A percentile compares a stretch with the other conserved stretches of the same genome.
phyloP scores from a whole-genome alignment of 2,797 vertebrate species.

The Orientallactaga sibirica region DNA sequence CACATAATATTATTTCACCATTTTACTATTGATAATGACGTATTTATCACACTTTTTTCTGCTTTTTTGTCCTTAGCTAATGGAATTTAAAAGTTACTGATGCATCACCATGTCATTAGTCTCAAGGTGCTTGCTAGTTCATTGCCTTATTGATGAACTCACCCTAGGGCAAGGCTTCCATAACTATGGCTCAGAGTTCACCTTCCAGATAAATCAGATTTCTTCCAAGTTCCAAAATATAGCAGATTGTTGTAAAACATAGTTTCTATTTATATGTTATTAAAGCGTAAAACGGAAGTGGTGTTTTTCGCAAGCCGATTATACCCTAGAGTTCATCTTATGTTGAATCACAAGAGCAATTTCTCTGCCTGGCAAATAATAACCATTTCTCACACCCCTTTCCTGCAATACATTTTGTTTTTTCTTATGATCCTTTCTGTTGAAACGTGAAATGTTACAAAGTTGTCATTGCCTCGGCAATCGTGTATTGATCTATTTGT shows the following conservation, averaged over 20 bases:
- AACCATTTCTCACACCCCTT: not conserved
- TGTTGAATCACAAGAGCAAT: not conserved
- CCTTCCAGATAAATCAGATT: not conserved
- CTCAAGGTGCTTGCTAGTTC: constrained; percentile 21
- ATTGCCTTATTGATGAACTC: constrained; percentile 68
- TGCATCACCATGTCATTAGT: constrained; percentile 51
- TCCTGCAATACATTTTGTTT: constrained; percentile 22
- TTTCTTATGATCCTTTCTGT: constrained; percentile 53
- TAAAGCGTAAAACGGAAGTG: constrained; percentile 35
- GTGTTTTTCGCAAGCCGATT: constrained; percentile 44
- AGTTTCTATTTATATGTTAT: not conserved
- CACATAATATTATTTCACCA: constrained; percentile 29
- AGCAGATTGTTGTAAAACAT: constrained; percentile 7
- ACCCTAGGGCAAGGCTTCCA: constrained; percentile 5
- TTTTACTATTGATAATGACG: constrained; percentile 51
- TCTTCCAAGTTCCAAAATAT: not conserved
- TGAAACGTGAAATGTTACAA: constrained; percentile 62
- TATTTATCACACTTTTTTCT: constrained; percentile 1
- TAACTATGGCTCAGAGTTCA: not conserved
- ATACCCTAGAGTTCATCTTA: constrained; percentile 11
- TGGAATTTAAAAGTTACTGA: constrained; percentile 62
- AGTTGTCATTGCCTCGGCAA: constrained; percentile 58
- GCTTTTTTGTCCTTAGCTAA: constrained; percentile 55
- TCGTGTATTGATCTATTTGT: constrained; percentile 81
- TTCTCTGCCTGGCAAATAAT: not conserved